Percentiles rank a stretch among this genome's conserved stretches.
phyloP scores from a whole-genome alignment of 2,113 vertebrate species.

The Antechinus stuartii region DNA sequence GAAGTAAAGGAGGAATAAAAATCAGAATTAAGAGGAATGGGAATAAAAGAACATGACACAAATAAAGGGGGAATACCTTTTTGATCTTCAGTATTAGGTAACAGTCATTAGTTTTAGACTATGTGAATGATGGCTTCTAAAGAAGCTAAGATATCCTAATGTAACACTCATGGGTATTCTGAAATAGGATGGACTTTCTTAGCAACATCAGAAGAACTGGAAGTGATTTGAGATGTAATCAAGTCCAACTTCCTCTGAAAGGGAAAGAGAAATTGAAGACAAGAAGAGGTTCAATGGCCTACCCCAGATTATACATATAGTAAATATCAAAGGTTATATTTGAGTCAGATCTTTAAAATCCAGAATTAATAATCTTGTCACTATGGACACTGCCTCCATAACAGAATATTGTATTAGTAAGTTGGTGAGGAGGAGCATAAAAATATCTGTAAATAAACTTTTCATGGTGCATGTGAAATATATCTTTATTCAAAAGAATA shows the following conservation, averaged over 20 bases:
- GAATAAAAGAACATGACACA: neutral
- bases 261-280: neutral
- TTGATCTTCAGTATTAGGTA: neutral
- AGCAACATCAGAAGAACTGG: neutral
- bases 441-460: too few species aligned
- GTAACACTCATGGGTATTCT: neutral
- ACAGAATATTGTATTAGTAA: too few species aligned
- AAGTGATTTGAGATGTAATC: neutral
- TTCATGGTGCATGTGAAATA: too few species aligned
- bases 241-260: neutral
- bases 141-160: neutral
- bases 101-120: neutral
- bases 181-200: neutral
- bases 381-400: too few species aligned
- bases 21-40: neutral
- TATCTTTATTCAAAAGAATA: too few species aligned
- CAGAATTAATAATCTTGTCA: too few species aligned
- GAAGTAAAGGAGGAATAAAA: neutral
- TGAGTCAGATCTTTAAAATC: neutral
- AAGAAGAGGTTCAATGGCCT: neutral
- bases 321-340: neutral
- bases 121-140: neutral
- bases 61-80: neutral
- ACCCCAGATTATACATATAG: neutral
- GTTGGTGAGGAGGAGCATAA: too few species aligned